A percentile compares a stretch with the other conserved stretches of the same genome.
Evolutionary conservation across 2,797 vertebrate genomes (phyloP).

Genomic region (Telmatherina bonti): DNA sequence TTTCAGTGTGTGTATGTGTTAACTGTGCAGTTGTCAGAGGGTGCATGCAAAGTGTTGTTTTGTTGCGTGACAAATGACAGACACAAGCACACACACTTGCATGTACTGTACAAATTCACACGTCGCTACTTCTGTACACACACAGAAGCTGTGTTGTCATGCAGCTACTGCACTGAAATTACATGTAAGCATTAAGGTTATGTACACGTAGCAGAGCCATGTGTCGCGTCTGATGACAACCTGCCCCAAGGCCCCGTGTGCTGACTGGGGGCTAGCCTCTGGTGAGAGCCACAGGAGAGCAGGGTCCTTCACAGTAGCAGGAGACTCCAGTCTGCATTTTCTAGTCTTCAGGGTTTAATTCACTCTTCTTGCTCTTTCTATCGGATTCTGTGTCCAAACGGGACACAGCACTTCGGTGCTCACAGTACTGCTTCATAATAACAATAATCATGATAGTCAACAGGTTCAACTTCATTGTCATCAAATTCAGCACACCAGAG

Average conservation of each 20-base stretch:
- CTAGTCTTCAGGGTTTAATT: constrained; percentile 50
- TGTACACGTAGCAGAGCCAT: constrained; percentile 78
- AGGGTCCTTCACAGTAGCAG: constrained; percentile 74
- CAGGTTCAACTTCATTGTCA: constrained; percentile 65
- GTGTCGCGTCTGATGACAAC: constrained; percentile 68
- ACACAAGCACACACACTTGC: constrained; percentile 80
- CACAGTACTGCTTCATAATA: constrained; percentile 71
- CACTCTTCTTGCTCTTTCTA: constrained; percentile 37
- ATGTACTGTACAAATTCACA: constrained; percentile 83
- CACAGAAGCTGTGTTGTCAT: constrained; percentile 83
- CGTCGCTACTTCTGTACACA: constrained; percentile 79
- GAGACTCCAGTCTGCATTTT: constrained; percentile 62
- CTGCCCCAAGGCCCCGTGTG: constrained; percentile 24
- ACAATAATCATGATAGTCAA: constrained; percentile 68
- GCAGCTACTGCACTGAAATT: constrained; percentile 83
- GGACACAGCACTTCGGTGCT: constrained; percentile 71
- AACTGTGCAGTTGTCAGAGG: constrained; percentile 66
- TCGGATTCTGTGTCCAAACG: constrained; percentile 55
- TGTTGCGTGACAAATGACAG: constrained; percentile 71
- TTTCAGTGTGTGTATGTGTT: constrained; percentile 33
- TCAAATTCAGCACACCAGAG: constrained; percentile 70
- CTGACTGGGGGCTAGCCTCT: constrained; percentile 26
- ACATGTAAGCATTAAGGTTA: constrained; percentile 83
- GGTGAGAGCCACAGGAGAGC: constrained; percentile 50
- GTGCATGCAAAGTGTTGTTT: constrained; percentile 78